Evolutionary conservation across 2,113 vertebrate genomes (phyloP).

Genomic region (Pandion haliaetus): DNA sequence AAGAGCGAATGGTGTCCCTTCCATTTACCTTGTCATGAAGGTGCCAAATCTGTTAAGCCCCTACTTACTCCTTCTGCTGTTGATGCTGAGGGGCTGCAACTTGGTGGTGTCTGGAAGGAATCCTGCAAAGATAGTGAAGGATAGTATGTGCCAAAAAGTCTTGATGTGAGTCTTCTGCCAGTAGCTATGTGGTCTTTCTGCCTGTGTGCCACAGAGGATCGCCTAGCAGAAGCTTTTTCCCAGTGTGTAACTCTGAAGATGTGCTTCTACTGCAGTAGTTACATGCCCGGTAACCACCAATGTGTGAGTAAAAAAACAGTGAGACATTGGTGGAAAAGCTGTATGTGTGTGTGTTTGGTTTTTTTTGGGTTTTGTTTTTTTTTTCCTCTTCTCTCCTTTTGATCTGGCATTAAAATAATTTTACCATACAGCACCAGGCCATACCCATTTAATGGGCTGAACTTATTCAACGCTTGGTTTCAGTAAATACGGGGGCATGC

Average conservation of each 20-base stretch:
- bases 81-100: background rate
- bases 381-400: background rate
- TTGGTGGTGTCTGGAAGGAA: background rate
- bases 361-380: too few relatives aligned
- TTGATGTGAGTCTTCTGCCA: background rate
- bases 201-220: background rate
- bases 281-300: background rate
- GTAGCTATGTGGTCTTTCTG: background rate
- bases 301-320: background rate
- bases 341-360: background rate
- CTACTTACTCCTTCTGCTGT: background rate
- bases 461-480: background rate
- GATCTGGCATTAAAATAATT: background rate
- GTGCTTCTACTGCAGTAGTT: background rate
- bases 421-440: background rate
- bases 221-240: background rate
- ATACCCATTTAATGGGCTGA: background rate
- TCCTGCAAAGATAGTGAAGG: background rate
- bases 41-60: background rate
- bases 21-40: background rate
- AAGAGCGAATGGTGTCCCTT: background rate
- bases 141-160: background rate
- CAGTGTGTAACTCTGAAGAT: background rate
- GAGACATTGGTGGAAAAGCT: background rate
- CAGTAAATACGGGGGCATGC: background rate